These are phyloP conservation scores for Limnephilus lunatus DNA, from an alignment of 2,888 invertebrate species.

Conservation along the genomic window DNA sequence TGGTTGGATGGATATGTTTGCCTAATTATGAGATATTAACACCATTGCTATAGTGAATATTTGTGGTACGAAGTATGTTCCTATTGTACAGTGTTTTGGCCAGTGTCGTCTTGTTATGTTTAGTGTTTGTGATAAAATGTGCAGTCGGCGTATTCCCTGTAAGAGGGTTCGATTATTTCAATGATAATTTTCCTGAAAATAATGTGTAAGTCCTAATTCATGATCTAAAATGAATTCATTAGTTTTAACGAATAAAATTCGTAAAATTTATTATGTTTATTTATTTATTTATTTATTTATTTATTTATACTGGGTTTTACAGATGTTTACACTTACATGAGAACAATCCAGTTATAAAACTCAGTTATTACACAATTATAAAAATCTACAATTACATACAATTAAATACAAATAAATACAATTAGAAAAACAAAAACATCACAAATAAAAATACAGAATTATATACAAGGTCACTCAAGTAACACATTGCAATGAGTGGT, in stretches of 20 bases:
- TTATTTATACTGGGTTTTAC: too few species aligned
- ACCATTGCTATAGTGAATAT: neutral
- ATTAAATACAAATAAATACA: too few species aligned
- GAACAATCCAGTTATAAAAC: too few species aligned
- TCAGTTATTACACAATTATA: too few species aligned
- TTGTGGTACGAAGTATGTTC: neutral
- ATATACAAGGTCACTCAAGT: too few species aligned
- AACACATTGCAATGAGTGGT: too few species aligned
- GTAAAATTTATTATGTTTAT: too few species aligned
- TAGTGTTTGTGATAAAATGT: neutral
- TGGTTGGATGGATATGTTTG: neutral
- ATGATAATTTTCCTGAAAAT: neutral
- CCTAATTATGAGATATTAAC: neutral
- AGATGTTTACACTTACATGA: too few species aligned
- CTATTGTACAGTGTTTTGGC: neutral
- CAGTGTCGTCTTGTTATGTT: neutral
- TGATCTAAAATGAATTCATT: neutral
- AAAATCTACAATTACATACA: too few species aligned
- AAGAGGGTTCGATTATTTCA: neutral
- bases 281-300: too few species aligned
- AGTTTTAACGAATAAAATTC: neutral
- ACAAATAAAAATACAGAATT: too few species aligned
- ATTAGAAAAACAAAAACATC: too few species aligned
- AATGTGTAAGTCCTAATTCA: neutral
- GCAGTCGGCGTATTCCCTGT: neutral